These are phyloP conservation scores for Synergus umbraculus DNA, from an alignment of 2,888 invertebrate species.

Conservation along the genomic window DNA sequence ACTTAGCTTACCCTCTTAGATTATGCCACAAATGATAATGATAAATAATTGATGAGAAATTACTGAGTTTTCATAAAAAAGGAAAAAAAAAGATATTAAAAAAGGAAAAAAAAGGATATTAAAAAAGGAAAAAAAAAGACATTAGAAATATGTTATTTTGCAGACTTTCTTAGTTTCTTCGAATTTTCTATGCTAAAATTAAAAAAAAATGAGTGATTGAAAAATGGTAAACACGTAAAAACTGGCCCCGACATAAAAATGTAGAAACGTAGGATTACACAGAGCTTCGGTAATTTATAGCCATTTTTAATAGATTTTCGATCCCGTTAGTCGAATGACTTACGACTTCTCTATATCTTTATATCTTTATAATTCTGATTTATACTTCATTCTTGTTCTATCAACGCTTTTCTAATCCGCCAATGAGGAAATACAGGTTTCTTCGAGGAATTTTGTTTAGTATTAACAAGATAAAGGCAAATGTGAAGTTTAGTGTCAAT, in stretches of 20 bases:
- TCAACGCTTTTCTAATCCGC: conserved; percentile 23
- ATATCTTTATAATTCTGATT: conserved; percentile 26
- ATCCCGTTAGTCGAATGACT: conserved; percentile 36
- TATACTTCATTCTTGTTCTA: conserved; percentile 38
- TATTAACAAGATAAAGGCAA: conserved; percentile 17
- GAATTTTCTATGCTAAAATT: not conserved
- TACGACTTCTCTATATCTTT: conserved; percentile 38
- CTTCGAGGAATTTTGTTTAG: not conserved
- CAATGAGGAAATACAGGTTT: conserved; percentile 42
- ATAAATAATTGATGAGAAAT: conserved; percentile 26
- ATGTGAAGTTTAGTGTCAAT: conserved; percentile 31
- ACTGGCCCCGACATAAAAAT: conserved; percentile 27
- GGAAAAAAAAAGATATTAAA: not conserved
- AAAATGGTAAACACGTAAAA: conserved; percentile 14
- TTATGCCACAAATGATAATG: not conserved
- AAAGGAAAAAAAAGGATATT: not conserved
- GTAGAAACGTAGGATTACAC: conserved; percentile 31
- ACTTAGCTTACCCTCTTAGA: not conserved
- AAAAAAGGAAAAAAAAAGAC: no score
- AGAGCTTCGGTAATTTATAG: conserved; percentile 25
- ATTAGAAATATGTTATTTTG: no score
- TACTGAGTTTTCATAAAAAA: not conserved
- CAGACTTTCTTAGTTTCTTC: not conserved
- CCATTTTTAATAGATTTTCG: conserved; percentile 39
- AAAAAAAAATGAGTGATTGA: conserved; percentile 10